Evolutionary conservation across 53 echinoderm and acorn worm species (phyloP).

Genomic region (Arbacia lixula): DNA sequence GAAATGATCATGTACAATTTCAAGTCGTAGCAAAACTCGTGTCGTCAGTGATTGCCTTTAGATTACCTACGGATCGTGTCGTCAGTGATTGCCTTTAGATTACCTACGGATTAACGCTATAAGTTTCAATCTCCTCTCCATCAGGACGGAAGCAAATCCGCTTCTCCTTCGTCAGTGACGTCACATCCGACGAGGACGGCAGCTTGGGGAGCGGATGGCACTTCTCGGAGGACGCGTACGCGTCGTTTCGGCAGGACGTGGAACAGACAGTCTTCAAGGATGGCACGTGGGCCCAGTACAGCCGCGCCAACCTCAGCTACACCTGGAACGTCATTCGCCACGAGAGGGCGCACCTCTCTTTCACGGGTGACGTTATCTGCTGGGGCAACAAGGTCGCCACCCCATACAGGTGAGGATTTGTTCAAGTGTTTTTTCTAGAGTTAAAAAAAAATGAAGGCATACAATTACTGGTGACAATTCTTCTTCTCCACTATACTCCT

Average conservation of each 20-base stretch:
- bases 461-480: no score
- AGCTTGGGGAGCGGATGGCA: slow-evolving; percentile 10
- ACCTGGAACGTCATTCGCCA: slow-evolving; percentile 63
- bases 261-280: slow-evolving; percentile 40
- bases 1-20: neutral
- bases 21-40: neutral
- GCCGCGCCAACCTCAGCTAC: slow-evolving; percentile 20
- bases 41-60: neutral
- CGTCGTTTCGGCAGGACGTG: slow-evolving; percentile 42
- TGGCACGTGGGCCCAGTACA: slow-evolving; percentile 56
- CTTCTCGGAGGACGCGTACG: slow-evolving; percentile 54
- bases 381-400: slow-evolving; percentile 55
- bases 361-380: slow-evolving; percentile 57
- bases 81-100: neutral
- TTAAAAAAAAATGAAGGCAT: no score
- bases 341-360: slow-evolving; percentile 16
- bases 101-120: neutral
- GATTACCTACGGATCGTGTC: neutral
- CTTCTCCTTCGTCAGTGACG: slow-evolving; percentile 56
- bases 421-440: neutral
- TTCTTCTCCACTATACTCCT: no score
- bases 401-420: slow-evolving; percentile 55
- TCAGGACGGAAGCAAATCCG: slow-evolving; percentile 52
- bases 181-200: neutral
- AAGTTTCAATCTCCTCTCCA: neutral